Percentiles rank a stretch among this genome's conserved stretches.
Evolutionary conservation across 1,140 invertebrate species (phyloP).

Genomic region (Manduca sexta): DNA sequence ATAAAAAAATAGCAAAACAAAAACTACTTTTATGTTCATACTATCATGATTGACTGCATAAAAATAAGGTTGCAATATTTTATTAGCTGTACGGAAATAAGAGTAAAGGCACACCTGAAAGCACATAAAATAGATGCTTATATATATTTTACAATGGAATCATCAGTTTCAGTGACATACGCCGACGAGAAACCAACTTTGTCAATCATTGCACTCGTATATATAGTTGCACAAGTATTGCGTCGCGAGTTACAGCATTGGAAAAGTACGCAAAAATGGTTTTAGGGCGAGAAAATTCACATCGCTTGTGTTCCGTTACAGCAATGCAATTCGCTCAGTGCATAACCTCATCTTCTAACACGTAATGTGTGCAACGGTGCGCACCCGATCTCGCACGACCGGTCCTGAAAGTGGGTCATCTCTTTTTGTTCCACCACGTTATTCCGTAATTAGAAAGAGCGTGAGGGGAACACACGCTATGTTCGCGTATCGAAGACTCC

Average conservation of each 20-base stretch:
- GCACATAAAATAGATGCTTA: too few species aligned
- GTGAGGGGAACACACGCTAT: too few species aligned
- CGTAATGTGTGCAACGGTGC: conserved; percentile 66
- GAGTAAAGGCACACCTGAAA: too few species aligned
- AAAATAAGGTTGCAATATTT: too few species aligned
- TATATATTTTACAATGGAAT: too few species aligned
- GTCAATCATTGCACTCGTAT: conserved; percentile 13
- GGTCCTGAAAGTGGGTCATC: conserved; percentile 71
- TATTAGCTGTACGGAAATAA: too few species aligned
- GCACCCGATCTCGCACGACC: conserved; percentile 64
- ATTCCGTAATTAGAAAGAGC: conserved; percentile 63
- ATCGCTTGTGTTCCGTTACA: conserved; percentile 59
- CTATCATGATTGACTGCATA: too few species aligned
- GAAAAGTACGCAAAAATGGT: conserved; percentile 56
- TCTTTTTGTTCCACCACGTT: conserved; percentile 72
- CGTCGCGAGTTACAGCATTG: conserved; percentile 40
- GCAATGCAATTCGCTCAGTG: conserved; percentile 39
- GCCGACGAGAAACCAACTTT: background rate
- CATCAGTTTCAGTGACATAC: too few species aligned
- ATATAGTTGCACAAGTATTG: conserved; percentile 46
- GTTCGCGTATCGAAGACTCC: too few species aligned
- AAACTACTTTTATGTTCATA: too few species aligned
- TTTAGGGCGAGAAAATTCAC: conserved; percentile 70
- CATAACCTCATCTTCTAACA: conserved; percentile 63
- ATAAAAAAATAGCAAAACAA: too few species aligned